Evolutionary conservation across 2,888 invertebrate species (phyloP), one percentile per base, ranked within the genome.

Genomic region (Oxystoma pomonae): DNA sequence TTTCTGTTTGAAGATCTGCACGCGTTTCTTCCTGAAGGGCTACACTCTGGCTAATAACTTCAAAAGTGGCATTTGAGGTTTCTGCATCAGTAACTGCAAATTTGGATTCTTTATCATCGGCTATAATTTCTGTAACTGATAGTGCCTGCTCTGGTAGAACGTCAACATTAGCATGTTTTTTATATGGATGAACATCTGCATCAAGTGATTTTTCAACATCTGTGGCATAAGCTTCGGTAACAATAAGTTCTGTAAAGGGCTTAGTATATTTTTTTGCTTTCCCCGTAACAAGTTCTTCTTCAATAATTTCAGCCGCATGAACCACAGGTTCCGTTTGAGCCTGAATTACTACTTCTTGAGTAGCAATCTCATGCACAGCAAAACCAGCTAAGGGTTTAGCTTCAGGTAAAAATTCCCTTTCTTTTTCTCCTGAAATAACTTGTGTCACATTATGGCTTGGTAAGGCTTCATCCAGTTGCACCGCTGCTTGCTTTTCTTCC

Each of bases 91-190:
- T 73, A 65, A 76, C 71, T 18, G 74, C 77, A 22, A 85, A 77
- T 65, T 73, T 80, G 77, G 80, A 77, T 81, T 86, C 86, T 75
- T 77, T 83, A 57, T 85, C 80, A 65, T 79, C 78, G 1, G 82
- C 74, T 57, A 85, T 69, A 1, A 85, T 74, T 80, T 88, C 86
- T 9, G 84, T 87, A 17, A 90, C 78, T 68, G 84, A 84, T 62
- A 90, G 66, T 70, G 86, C 79, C 80, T 87, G 84, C 73, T 78
- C 85, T 78, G 82, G 85, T 75, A 79, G 82, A 77, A 84, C 84
- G 61, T 79, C 83, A 50, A 84, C 73, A 61, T 81, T 77, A 2
- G 83, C 83, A 21, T 86, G 86, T 68, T 81, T 82, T 65, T 83
- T 85, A 55, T 84, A 74, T 2, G 84, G 81, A 74, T 87, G 82